phyloP scores from a whole-genome alignment of 2,113 vertebrate genomes.

The Corythaeola cristata region DNA sequence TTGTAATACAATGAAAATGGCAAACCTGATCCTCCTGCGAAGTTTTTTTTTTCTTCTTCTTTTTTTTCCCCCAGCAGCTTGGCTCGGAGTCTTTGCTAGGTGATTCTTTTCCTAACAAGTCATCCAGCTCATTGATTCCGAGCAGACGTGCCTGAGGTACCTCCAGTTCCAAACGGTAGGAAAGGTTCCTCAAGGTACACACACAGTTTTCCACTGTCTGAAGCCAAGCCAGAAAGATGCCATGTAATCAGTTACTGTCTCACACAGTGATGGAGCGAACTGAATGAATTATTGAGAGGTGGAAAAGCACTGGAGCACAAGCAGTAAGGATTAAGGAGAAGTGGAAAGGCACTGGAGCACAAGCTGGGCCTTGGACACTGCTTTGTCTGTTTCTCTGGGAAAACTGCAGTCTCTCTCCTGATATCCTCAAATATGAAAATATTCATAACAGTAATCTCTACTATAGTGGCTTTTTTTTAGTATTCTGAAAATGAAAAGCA shows the following conservation, averaged over 20 bases:
- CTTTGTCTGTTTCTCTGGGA: not conserved
- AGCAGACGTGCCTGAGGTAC: constrained; percentile 87
- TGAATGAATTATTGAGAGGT: not conserved
- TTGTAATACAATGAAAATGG: not conserved
- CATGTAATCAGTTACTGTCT: not conserved
- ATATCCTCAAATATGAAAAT: not conserved
- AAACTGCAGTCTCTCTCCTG: not conserved
- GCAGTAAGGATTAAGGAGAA: no score
- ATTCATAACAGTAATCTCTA: not conserved
- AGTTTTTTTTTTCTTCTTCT: constrained; percentile 94
- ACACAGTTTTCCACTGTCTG: constrained; percentile 99
- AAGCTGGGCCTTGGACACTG: not conserved
- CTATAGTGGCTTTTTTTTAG: not conserved
- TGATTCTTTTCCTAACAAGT: constrained; percentile 87
- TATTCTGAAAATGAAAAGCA: not conserved
- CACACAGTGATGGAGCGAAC: not conserved
- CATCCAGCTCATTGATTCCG: constrained; percentile 88
- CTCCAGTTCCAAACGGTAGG: constrained; percentile 94
- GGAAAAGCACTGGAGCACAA: not conserved
- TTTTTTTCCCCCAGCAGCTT: constrained; percentile 97
- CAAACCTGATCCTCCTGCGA: constrained; percentile 90
- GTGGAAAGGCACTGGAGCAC: not conserved
- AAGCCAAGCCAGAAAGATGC: constrained; percentile 26
- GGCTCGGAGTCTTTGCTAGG: constrained; percentile 91
- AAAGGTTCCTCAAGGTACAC: constrained; percentile 95